Evolutionary conservation across 2,888 invertebrate genomes (phyloP).

Genomic region (Morpho deidamia): DNA sequence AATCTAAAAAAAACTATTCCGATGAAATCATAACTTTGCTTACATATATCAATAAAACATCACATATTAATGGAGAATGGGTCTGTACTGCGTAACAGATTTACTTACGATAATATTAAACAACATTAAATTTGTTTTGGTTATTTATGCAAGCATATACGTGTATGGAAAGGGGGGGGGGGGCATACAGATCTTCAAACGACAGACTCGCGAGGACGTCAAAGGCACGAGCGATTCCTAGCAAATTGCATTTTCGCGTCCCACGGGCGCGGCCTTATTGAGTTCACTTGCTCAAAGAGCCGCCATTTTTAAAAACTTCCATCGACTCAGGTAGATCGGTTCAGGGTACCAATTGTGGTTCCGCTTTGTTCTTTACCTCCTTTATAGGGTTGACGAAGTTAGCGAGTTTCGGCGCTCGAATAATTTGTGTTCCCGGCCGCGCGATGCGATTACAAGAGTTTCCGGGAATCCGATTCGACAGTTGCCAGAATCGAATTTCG

Average conservation of each 20-base stretch:
- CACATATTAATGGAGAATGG: too few species aligned
- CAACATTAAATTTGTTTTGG: conserved; percentile 13
- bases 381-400: conserved; percentile 74
- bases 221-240: conserved; percentile 71
- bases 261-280: conserved; percentile 69
- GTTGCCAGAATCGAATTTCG: conserved; percentile 56
- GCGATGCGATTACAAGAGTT: conserved; percentile 66
- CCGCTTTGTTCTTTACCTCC: conserved; percentile 71
- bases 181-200: conserved; percentile 38
- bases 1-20: too few species aligned
- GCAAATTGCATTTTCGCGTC: conserved; percentile 75
- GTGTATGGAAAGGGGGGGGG: conserved; percentile 13
- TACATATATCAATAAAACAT: too few species aligned
- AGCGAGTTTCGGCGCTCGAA: conserved; percentile 69
- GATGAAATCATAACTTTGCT: too few species aligned
- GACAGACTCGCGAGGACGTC: conserved; percentile 51
- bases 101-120: too few species aligned
- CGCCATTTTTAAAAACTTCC: conserved; percentile 73
- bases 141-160: conserved; percentile 27
- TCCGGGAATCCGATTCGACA: conserved; percentile 60
- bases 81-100: too few species aligned
- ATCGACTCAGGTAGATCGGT: conserved; percentile 60
- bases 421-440: conserved; percentile 73
- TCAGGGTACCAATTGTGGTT: conserved; percentile 65
- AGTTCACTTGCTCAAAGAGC: conserved; percentile 70